Conservation (phyloP, 53 echinoderm and acorn worm genomes). For the Holothuria scabra region DNA sequence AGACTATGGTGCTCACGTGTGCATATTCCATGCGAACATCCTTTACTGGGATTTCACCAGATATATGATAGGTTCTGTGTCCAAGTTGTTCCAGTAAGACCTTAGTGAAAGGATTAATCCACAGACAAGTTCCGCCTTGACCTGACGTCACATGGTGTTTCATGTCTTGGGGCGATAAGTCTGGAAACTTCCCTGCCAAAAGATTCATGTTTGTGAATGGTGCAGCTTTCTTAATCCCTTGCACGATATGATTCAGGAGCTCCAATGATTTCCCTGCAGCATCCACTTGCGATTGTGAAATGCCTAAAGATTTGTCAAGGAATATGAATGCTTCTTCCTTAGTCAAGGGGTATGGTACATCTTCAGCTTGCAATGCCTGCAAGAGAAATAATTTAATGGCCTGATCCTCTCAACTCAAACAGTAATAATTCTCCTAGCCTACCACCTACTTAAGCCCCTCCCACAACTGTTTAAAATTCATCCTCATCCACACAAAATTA, state of each 20-base stretch:
- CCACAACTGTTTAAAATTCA: no score
- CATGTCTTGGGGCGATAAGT: not conserved
- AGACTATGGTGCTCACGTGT: constrained; percentile 7
- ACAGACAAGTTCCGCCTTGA: constrained; percentile 16
- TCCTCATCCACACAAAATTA: no score
- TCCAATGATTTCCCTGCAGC: not conserved
- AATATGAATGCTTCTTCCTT: constrained; percentile 22
- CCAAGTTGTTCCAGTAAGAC: constrained; percentile 12
- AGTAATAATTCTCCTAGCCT: no score
- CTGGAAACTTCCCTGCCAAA: not conserved
- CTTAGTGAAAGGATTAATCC: constrained; percentile 39
- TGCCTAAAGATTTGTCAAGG: not conserved
- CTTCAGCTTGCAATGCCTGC: not conserved
- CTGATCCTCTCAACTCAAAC: no score
- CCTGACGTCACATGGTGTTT: constrained; percentile 2
- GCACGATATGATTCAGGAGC: not conserved
- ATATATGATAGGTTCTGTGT: no score
- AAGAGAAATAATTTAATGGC: no score
- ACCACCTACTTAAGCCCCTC: no score
- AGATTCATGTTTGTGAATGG: constrained; percentile 25
- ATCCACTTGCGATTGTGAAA: not conserved
- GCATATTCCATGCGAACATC: not conserved
- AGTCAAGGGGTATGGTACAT: constrained; percentile 26
- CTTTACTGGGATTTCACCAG: no score
- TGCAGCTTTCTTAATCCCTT: not conserved